A percentile compares a stretch with the other conserved stretches of the same genome.
phyloP scores from a whole-genome alignment of 2,888 invertebrate genomes.

The Agrochola lota region DNA sequence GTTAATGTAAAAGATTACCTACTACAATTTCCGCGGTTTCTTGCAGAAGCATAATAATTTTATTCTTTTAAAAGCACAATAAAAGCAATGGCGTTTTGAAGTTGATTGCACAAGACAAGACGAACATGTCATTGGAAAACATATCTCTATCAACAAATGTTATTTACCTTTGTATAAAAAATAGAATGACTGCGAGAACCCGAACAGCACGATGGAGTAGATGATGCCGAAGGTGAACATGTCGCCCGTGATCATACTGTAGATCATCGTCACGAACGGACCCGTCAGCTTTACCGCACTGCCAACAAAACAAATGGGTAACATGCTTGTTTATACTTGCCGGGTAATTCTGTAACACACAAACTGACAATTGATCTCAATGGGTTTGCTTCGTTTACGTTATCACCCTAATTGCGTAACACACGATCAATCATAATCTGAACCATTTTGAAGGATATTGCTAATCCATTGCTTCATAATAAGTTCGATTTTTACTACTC shows the following conservation, averaged over 20 bases:
- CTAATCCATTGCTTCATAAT: no score
- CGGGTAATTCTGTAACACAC: no score
- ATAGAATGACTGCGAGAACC: constrained; percentile 98
- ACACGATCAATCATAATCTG: no score
- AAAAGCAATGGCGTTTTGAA: background rate
- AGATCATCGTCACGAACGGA: constrained; percentile 99
- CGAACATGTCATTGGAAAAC: background rate
- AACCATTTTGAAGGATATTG: no score
- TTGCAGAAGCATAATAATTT: background rate
- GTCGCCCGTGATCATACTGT: constrained; percentile 99
- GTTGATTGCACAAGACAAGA: background rate
- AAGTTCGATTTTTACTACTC: no score
- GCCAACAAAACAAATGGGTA: constrained; percentile 63
- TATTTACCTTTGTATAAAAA: constrained; percentile 96
- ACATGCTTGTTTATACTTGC: no score
- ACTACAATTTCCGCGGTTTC: background rate
- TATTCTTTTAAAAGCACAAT: background rate
- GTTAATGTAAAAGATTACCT: no score
- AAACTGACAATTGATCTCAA: no score
- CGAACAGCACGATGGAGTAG: constrained; percentile 97
- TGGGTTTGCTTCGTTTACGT: no score
- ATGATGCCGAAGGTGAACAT: constrained; percentile 99
- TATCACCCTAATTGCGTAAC: no score
- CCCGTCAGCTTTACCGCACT: constrained; percentile 98
- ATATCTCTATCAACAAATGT: background rate